Evolutionary conservation across 2,888 invertebrate genomes (phyloP), one percentile per base, ranked within the genome.

Genomic region (Ceraclea dissimilis): DNA sequence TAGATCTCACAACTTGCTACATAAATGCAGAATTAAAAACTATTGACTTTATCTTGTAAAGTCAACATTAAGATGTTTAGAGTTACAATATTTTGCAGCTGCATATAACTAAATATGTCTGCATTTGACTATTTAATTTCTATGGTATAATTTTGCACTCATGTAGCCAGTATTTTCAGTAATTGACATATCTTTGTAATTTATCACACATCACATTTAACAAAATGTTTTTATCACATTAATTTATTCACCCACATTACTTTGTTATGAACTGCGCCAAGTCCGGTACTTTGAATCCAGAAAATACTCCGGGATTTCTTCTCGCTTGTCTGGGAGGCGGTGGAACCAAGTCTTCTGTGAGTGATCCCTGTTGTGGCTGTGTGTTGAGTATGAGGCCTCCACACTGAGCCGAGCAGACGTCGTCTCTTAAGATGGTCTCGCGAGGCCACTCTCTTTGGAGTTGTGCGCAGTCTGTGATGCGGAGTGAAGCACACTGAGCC

Each of bases 401-500:
- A 69, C 94, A 94, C 72, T 94, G 93, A 2, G 92, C 90, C 17
- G 90, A 86, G 73, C 94, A 94, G 13, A 93, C 91, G 68, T 91
- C 90, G 67, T 94, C 94, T 2, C 86, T 80, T 19, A 88, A 71
- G 44, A 93, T 86, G 0, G 88, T 86, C 26, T 92, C 90, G 54
- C 86, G 82, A 52, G 90, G 85, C 80, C 90, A 91, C 71, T 92
- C 90, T 59, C 88, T 82, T 52, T 89, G 76, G 31, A 93, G 78
- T 65, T 90, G 88, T 16, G 84, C 83, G 71, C 93, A 93, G 74
- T 93, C 92, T 1, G 90, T 90, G 60, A 93, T 88, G 64, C 91
- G 83, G 8, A 93, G 75, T 0, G 93, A 93, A 2, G 92, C 91
- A 67, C 93, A 93, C 69, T 90, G 90, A 0, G 90, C 86, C 93